These are phyloP conservation scores for Drosophila pseudoobscura DNA, from an alignment of 1,140 invertebrate species.

Conservation along the genomic window DNA sequence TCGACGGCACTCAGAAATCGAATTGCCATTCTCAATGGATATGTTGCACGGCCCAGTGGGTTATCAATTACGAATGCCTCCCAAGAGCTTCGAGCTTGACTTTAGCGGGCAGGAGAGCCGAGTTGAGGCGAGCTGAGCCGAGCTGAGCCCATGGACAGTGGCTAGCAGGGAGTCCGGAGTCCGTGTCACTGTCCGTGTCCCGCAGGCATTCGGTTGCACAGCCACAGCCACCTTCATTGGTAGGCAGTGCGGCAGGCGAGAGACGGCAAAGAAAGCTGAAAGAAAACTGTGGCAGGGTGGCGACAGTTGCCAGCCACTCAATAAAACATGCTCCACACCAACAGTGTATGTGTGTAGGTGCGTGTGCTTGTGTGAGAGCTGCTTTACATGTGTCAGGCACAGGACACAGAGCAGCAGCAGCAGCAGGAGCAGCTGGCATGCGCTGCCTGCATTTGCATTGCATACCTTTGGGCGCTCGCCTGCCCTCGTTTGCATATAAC, in stretches of 20 bases:
- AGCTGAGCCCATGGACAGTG: neutral
- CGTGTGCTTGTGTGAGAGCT: conserved; percentile 25
- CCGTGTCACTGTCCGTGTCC: neutral
- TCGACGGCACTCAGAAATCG: neutral
- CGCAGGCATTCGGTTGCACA: conserved; percentile 7
- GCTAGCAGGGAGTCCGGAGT: no score
- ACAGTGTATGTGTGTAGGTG: neutral
- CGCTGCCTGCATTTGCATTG: conserved; percentile 61
- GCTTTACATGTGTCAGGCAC: conserved; percentile 71
- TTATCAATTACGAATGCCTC: conserved; percentile 31
- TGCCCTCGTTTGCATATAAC: conserved; percentile 66
- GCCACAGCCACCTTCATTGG: neutral
- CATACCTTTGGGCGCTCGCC: conserved; percentile 73
- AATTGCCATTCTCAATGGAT: conserved; percentile 32
- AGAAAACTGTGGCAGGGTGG: neutral
- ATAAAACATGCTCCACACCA: conserved; percentile 23
- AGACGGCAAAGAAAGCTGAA: neutral
- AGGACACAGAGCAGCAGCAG: conserved; percentile 29
- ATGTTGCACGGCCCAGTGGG: conserved; percentile 27
- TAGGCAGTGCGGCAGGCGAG: neutral
- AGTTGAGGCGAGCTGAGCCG: no score
- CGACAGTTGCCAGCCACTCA: conserved; percentile 33
- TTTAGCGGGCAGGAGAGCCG: neutral
- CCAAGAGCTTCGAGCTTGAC: neutral
- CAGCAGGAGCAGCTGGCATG: no score